These are phyloP conservation scores for Dermolepida albohirtum DNA, from an alignment of 2,888 invertebrate species.

Conservation along the genomic window DNA sequence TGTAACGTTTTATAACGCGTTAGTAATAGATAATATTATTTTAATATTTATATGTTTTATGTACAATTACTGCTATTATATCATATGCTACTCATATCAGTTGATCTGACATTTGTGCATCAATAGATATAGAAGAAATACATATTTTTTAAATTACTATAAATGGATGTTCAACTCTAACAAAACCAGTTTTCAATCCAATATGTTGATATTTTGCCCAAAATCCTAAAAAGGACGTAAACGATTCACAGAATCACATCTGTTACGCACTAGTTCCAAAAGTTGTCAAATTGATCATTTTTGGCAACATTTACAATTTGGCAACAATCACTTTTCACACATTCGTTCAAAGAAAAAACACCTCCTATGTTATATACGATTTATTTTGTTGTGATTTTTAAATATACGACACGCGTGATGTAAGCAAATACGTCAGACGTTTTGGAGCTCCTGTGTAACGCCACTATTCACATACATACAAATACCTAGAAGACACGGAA, in stretches of 20 bases:
- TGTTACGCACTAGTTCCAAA: conserved; percentile 27
- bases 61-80: no score
- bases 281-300: conserved; percentile 2
- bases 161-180: no score
- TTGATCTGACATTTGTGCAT: no score
- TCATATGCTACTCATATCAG: no score
- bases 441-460: conserved; percentile 47
- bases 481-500: conserved; percentile 51
- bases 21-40: no score
- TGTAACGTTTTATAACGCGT: no score
- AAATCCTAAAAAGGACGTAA: conserved; percentile 24
- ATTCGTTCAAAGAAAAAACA: not conserved
- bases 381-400: conserved; percentile 30
- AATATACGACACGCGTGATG: conserved; percentile 16
- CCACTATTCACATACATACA: conserved; percentile 35
- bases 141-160: no score
- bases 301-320: conserved; percentile 12
- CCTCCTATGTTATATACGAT: not conserved
- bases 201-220: conserved; percentile 13
- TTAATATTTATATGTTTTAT: no score
- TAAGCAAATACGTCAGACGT: conserved; percentile 30
- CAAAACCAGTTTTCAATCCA: not conserved
- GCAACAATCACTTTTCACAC: conserved; percentile 15
- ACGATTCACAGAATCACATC: conserved; percentile 14
- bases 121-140: no score